Conservation (phyloP, 1,140 invertebrate species). For the Elysia chlorotica region DNA sequence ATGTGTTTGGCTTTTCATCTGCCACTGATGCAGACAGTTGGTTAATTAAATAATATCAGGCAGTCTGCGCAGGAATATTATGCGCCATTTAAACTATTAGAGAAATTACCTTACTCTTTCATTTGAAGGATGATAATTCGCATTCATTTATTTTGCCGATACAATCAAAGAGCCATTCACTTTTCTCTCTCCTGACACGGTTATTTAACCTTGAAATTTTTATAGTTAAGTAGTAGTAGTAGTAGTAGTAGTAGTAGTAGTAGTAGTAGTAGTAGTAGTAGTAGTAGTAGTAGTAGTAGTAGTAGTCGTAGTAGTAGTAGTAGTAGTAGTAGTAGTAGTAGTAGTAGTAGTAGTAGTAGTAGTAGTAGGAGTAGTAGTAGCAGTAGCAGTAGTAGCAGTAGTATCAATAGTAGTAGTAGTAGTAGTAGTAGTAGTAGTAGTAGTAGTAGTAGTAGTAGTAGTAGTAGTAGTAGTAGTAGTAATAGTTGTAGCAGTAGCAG, state of each 20-base stretch:
- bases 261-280: not conserved
- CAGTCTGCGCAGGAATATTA: no score
- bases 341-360: not conserved
- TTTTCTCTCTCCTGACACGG: no score
- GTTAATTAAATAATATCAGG: no score
- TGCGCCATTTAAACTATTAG: no score
- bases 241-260: not conserved
- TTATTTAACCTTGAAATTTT: no score
- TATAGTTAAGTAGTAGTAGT: conserved; percentile 8
- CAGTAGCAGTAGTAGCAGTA: not conserved
- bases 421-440: not conserved
- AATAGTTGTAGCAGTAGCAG: not conserved
- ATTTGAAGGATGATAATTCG: no score
- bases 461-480: not conserved
- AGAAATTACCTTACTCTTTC: no score
- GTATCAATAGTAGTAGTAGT: not conserved
- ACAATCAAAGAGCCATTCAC: no score
- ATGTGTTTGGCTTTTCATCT: no score
- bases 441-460: not conserved
- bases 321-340: not conserved
- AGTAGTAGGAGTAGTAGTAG: conserved; percentile 1
- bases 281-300: not conserved
- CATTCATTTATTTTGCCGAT: no score
- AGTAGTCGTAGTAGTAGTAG: not conserved
- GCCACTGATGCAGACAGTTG: no score